Evolutionary conservation across 2,113 vertebrate genomes (phyloP), one percentile per base, ranked within the genome.

Genomic region (Pedionomus torquatus): DNA sequence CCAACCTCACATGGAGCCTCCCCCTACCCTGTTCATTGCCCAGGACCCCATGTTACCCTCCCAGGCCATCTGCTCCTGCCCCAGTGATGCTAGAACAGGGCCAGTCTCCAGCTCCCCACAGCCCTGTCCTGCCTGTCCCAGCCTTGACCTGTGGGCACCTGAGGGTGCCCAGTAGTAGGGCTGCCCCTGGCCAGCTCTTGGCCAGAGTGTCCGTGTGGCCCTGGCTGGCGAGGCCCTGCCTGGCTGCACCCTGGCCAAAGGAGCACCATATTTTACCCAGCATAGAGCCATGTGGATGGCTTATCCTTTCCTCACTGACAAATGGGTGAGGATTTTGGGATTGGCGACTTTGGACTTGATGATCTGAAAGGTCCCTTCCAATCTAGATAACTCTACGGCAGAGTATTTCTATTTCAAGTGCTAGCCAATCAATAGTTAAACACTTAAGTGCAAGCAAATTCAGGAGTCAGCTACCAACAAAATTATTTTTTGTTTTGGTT

Each of bases 51-150:
- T 17, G 21, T 58, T 51, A 65, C 19, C 31, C 30, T 21, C 10
- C 2, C 3, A 14, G 26, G 33, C 60, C 4, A 2, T 46, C 16
- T 28, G n/a, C 21, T 10, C 25, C 23, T 79, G n/a, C 41, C 41
- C 7, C 48, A 35, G n/a, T 2, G 2, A 54, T 21, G 55, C 66
- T 0, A 0, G 35, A 75, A 9, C 35, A 70, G 37, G 28, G 6
- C 49, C 0, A 1, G 35, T n/a, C 41, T 79, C 51, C 26, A 55
- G 44, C 17, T 41, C 12, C 18, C 31, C 10, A 4, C 14, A 43
- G 49, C 44, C 25, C 20, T 72, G 23, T 21, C 9, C 17, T 41
- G 30, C 48, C 41, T 2, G 8, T 9, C 54, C 46, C 11, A 33
- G 19, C 37, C 26, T 61, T 10, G 7, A 3, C 7, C 33, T 28